These are phyloP conservation scores for Spondyliosoma cantharus DNA, from an alignment of 2,797 vertebrate genomes.

Conservation along the genomic window DNA sequence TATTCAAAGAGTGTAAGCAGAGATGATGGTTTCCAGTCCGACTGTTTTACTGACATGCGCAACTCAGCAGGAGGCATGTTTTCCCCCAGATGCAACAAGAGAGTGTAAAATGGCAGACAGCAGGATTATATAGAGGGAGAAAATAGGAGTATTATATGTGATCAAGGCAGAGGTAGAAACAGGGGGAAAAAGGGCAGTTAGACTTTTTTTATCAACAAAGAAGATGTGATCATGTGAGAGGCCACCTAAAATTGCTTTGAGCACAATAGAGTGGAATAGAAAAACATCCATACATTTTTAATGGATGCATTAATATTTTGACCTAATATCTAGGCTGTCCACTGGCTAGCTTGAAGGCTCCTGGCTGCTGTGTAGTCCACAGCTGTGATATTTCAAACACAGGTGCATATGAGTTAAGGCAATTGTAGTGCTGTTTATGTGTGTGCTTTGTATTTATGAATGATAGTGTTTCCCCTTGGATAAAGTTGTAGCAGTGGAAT, in stretches of 20 bases:
- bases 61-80: slow-evolving; percentile 39
- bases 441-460: slow-evolving; percentile 4
- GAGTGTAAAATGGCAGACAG: slow-evolving; percentile 11
- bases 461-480: background rate
- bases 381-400: slow-evolving; percentile 22
- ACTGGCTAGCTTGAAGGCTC: slow-evolving; percentile 15
- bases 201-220: background rate
- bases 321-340: slow-evolving; percentile 26
- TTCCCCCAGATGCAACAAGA: slow-evolving; percentile 13
- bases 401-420: slow-evolving; percentile 7
- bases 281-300: slow-evolving; percentile 49
- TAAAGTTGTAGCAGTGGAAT: no score
- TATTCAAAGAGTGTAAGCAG: slow-evolving; percentile 41
- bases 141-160: background rate
- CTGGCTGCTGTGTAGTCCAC: slow-evolving; percentile 11
- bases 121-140: background rate
- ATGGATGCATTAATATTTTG: slow-evolving; percentile 53
- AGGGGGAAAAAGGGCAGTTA: background rate
- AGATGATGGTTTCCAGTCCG: slow-evolving; percentile 48
- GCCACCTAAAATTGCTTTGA: slow-evolving; percentile 14
- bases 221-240: slow-evolving; percentile 10
- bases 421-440: background rate
- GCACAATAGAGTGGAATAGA: slow-evolving; percentile 11
- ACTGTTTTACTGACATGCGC: slow-evolving; percentile 40
- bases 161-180: background rate